Evolutionary conservation across 2,113 vertebrate species (phyloP), one percentile per base, ranked within the genome.

Genomic region (Zosterops lateralis): DNA sequence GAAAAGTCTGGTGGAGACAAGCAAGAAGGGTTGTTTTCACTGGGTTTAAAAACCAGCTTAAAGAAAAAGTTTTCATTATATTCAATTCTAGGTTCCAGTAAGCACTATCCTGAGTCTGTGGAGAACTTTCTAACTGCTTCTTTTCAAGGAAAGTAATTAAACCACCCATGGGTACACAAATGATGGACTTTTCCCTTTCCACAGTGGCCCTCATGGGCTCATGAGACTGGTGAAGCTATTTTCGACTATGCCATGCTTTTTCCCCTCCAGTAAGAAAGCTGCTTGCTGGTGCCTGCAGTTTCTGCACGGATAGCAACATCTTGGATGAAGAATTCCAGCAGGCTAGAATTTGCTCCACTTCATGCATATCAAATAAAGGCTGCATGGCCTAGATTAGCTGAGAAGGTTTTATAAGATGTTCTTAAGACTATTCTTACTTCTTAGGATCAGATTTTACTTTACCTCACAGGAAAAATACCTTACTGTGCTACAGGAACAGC

Each of bases 1-100:
- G 98, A 87, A 99, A 99, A 3, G 97, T 92, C 99, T 99, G 80
- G 7, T 65, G 78, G 73, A 76, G 53, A 76, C 72, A 93, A 93
- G 31, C 11, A 73, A 75, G 50, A 90, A 74, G 10, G 8, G 28
- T 25, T 56, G 20, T 21, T 78, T 74, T 62, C 28, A 70, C 11
- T 25, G 2, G 9, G 11, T 82, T 71, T 75, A 56, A 81, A 94
- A 84, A 70, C 0, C 22, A 74, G 10, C 7, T 76, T 68, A 72
- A 84, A 81, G 48, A 58, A 62, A 75, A 61, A n/a, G 3, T 22
- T 36, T 84, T 58, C 29, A n/a, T 10, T 64, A 1, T 32, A 65
- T 42, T 78, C 20, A 93, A 71, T 68, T 86, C 53, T 40, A 62
- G 21, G 14, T 74, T 80, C 53, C 29, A 51, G 56, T 25, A 77